Evolutionary conservation across 2,888 invertebrate genomes (phyloP).

Genomic region (Griposia aprilina): DNA sequence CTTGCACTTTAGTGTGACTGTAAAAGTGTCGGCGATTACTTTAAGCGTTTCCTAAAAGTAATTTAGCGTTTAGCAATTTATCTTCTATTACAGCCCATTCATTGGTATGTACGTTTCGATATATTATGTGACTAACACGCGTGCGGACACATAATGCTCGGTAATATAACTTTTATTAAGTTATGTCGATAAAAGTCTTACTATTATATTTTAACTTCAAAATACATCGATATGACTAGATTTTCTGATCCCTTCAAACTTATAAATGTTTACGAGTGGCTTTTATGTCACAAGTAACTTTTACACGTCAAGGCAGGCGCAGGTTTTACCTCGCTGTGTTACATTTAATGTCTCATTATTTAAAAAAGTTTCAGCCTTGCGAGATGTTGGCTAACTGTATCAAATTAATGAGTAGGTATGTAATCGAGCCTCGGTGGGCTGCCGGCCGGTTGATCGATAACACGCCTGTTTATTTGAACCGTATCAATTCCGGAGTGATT

Average conservation of each 20-base stretch:
- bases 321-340: conserved; percentile 50
- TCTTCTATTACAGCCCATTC: conserved; percentile 42
- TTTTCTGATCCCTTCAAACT: conserved; percentile 33
- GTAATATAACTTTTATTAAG: conserved; percentile 59
- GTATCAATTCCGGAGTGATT: conserved; percentile 75
- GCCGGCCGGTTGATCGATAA: conserved; percentile 72
- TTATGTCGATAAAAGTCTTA: conserved; percentile 51
- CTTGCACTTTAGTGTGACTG: conserved; percentile 53
- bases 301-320: conserved; percentile 36
- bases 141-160: conserved; percentile 42
- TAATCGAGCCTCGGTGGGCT: conserved; percentile 50
- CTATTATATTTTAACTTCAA: conserved; percentile 35
- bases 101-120: conserved; percentile 33
- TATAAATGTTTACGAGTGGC: conserved; percentile 31
- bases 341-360: conserved; percentile 61
- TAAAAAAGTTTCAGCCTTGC: conserved; percentile 58
- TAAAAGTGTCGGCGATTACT: conserved; percentile 62
- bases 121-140: conserved; percentile 45
- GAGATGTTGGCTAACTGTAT: conserved; percentile 64
- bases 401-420: conserved; percentile 63
- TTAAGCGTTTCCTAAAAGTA: conserved; percentile 63
- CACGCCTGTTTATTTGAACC: conserved; percentile 76
- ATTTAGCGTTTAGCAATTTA: conserved; percentile 61
- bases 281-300: conserved; percentile 34
- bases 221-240: conserved; percentile 30